These are phyloP conservation scores for Cliona cf. orientalis DNA, from an alignment of 37 sponge, comb jelly and placozoan species.

Conservation along the genomic window DNA sequence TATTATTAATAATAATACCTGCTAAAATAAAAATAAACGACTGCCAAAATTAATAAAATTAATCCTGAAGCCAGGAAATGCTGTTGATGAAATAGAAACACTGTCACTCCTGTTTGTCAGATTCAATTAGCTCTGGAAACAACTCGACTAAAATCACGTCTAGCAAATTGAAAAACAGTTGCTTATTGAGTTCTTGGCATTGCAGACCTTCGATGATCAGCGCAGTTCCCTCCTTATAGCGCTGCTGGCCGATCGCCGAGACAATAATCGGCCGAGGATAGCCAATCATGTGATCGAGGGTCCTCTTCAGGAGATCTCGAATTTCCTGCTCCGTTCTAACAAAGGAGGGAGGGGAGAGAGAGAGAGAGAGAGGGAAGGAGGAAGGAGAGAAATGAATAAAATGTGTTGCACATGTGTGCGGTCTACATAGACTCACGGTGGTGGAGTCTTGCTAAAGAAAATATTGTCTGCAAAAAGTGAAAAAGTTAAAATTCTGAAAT, in stretches of 20 bases:
- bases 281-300: constrained; percentile 2
- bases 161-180: constrained; percentile 53
- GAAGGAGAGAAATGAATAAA: too few relatives aligned
- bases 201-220: constrained; percentile 67
- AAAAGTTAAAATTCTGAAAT: not conserved
- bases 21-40: too few relatives aligned
- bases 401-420: not conserved
- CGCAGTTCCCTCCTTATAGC: constrained; percentile 21
- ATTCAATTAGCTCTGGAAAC: constrained; percentile 61
- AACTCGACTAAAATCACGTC: constrained; percentile 61
- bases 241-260: constrained; percentile 36
- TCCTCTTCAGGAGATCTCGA: not conserved
- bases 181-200: constrained; percentile 67
- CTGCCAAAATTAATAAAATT: too few relatives aligned
- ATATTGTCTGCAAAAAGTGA: constrained; percentile 24
- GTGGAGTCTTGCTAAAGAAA: constrained; percentile 38
- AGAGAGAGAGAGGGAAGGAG: not conserved
- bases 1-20: too few relatives aligned
- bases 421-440: constrained; percentile 8
- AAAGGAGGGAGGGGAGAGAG: not conserved
- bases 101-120: too few relatives aligned
- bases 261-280: constrained; percentile 31
- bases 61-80: too few relatives aligned
- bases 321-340: constrained; percentile 24
- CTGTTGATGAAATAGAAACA: too few relatives aligned